Evolutionary conservation across 1,140 invertebrate genomes (phyloP).

Genomic region (Bathynomus jamesi): DNA sequence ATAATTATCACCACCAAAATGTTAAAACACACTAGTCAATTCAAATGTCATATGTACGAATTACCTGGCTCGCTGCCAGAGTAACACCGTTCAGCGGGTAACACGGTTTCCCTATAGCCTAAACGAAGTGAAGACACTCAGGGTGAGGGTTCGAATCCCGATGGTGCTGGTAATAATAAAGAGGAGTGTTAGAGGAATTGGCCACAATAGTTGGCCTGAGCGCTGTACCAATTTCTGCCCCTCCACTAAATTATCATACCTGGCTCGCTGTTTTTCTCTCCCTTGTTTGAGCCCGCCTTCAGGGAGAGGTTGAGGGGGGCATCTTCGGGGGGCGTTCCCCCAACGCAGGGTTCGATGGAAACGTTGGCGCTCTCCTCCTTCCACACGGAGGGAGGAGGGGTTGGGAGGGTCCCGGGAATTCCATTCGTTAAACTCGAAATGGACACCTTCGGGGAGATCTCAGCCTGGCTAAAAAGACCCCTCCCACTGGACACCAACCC

Average conservation of each 20-base stretch:
- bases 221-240: too few relatives aligned
- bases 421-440: conserved; percentile 14
- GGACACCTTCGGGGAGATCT: conserved; percentile 30
- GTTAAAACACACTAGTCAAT: neutral
- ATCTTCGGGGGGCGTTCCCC: conserved; percentile 44
- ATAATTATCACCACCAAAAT: neutral
- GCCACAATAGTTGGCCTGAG: too few relatives aligned
- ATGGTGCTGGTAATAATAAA: too few relatives aligned
- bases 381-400: conserved; percentile 13
- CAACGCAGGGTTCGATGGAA: conserved; percentile 22
- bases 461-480: neutral
- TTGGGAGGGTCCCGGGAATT: neutral
- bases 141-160: too few relatives aligned
- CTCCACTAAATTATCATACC: too few relatives aligned
- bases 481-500: neutral
- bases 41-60: neutral
- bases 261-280: conserved; percentile 30
- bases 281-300: conserved; percentile 53
- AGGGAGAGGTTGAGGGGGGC: conserved; percentile 70
- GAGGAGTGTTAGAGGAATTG: too few relatives aligned
- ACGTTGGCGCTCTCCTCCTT: conserved; percentile 27
- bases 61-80: too few relatives aligned
- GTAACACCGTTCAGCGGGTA: too few relatives aligned
- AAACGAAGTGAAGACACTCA: too few relatives aligned
- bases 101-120: too few relatives aligned